These are phyloP conservation scores for Columba livia DNA, from an alignment of 2,113 vertebrate genomes.

Conservation along the genomic window DNA sequence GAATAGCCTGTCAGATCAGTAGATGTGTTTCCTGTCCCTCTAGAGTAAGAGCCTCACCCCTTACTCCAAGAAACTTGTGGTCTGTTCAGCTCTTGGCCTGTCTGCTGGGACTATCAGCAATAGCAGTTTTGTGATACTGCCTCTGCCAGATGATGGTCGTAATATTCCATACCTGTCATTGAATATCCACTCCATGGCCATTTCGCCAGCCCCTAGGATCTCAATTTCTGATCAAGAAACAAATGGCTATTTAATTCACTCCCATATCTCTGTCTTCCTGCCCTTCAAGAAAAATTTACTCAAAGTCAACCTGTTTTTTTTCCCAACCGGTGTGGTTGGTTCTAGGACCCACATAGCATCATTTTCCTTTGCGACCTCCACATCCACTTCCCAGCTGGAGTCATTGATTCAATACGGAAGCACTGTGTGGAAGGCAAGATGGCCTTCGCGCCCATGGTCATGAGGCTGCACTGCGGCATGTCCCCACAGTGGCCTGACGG, in stretches of 20 bases:
- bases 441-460: slow-evolving; percentile 91
- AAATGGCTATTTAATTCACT: background rate
- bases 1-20: background rate
- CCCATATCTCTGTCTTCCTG: background rate
- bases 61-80: background rate
- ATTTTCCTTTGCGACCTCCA: slow-evolving; percentile 97
- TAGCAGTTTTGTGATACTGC: background rate
- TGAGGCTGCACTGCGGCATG: slow-evolving; percentile 89
- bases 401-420: slow-evolving; percentile 89
- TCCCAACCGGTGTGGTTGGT: background rate
- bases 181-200: fast-evolving
- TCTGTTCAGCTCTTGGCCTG: background rate
- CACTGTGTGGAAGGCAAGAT: slow-evolving; percentile 92
- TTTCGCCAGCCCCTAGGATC: background rate
- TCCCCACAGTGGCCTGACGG: slow-evolving; percentile 85
- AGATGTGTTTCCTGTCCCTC: background rate
- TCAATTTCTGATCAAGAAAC: background rate
- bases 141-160: background rate
- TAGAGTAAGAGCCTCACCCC: background rate
- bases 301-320: background rate
- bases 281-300: background rate
- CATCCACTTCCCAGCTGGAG: slow-evolving; percentile 86
- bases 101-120: background rate
- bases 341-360: slow-evolving; percentile 91
- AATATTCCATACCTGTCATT: background rate